These are phyloP conservation scores for Hydroisotoma schaefferi DNA, from an alignment of 2,888 invertebrate genomes.

Conservation along the genomic window DNA sequence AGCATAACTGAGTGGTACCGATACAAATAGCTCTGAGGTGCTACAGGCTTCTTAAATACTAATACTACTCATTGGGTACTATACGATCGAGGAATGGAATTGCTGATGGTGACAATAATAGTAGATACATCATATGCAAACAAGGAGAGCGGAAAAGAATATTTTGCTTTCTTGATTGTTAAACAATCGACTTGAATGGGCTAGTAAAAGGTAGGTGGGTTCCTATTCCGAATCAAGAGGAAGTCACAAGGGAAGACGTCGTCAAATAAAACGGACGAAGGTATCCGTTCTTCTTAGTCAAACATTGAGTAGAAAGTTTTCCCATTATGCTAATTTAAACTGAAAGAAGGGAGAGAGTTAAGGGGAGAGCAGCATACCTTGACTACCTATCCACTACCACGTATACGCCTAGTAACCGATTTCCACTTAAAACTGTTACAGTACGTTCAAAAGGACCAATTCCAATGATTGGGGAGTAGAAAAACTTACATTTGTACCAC, in stretches of 20 bases:
- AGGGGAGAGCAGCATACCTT: conserved; percentile 25
- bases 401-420: neutral
- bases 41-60: conserved; percentile 9
- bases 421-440: neutral
- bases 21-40: too few species aligned
- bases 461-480: neutral
- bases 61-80: conserved; percentile 25
- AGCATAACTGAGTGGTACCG: too few species aligned
- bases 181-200: conserved; percentile 12
- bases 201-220: neutral
- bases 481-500: neutral
- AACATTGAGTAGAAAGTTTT: conserved; percentile 41
- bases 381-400: too few species aligned
- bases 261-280: neutral
- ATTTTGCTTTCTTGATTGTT: conserved; percentile 24
- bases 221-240: neutral
- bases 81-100: too few species aligned
- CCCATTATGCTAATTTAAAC: conserved; percentile 49
- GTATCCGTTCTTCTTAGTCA: conserved; percentile 6
- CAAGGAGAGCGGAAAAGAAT: conserved; percentile 20
- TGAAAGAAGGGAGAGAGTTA: conserved; percentile 23
- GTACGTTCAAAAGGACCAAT: neutral
- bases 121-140: too few species aligned
- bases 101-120: too few species aligned
- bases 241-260: neutral